phyloP scores from a whole-genome alignment of 2,113 vertebrate genomes.

The Terrapene triunguis region DNA sequence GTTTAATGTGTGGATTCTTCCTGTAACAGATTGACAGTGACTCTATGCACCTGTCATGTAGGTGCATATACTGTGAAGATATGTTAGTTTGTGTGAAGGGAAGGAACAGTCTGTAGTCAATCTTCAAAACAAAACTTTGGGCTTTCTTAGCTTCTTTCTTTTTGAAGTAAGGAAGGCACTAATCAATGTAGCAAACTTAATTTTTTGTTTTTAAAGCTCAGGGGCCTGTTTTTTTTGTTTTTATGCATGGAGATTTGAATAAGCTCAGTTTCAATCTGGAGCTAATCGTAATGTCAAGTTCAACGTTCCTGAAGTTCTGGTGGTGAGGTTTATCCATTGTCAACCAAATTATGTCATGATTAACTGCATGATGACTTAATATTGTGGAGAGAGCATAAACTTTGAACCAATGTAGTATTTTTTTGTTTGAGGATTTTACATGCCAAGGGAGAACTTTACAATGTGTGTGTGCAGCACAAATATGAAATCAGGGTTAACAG shows the following conservation, averaged over 20 bases:
- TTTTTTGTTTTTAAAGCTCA: neutral
- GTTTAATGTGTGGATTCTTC: fast-evolving
- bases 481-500: neutral
- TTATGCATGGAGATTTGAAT: neutral
- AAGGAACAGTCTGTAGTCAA: neutral
- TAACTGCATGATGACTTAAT: fast-evolving
- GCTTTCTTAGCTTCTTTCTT: neutral
- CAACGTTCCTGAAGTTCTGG: neutral
- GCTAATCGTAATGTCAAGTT: neutral
- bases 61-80: neutral
- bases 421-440: neutral
- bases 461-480: neutral
- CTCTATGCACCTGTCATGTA: neutral
- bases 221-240: neutral
- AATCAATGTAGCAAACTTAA: neutral
- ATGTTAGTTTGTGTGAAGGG: neutral
- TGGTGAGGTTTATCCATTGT: neutral
- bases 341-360: neutral
- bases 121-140: neutral
- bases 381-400: neutral
- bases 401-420: neutral
- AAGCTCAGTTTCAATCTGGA: neutral
- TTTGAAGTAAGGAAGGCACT: neutral
- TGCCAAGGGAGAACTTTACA: neutral
- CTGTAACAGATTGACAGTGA: neutral